Evolutionary conservation across 2,113 vertebrate species (phyloP), one percentile per base, ranked within the genome.

Genomic region (Spilogale gracilis): DNA sequence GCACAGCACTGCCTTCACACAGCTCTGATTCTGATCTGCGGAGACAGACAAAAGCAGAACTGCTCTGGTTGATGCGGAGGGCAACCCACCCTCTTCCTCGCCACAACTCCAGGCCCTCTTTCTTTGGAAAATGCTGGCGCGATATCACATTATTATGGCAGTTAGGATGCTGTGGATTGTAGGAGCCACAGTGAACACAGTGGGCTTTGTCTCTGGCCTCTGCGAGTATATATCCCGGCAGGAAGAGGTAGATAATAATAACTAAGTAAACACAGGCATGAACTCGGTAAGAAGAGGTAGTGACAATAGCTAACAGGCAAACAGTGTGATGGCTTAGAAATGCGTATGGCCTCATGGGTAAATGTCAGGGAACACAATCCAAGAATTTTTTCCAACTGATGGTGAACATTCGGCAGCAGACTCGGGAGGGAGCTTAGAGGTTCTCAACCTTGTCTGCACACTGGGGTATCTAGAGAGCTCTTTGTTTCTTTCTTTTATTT

Each of bases 111-210:
- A 18, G 18, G 1, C 3, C 18, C 61, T 94, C 71, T 13, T 32
- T 23, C 79, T 25, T 61, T 87, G 74, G 54, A 9, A 87, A 18
- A 18, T 9, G 6, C 25, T 50, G 3, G 16, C 21, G 3, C 2
- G 1, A 0, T 5, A 18, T 43, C 16, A 48, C 45, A 0, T 11
- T 5, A 7, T 30, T 16, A 48, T 21, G 60, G 48, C 63, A 9
- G 1, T 17, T 67, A 6, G 7, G 43, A 52, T 9, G 25, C 52
- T 32, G 32, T 23, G 5, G 63, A 25, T 76, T 14, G 2, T 18
- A 38, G 27, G 60, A 32, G 50, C 86, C 16, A 16, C 27, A 8
- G 71, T 2, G 32, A 56, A 38, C 18, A 1, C 11, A 4, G 4
- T 25, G 4, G 12, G 11, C 43, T 32, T 25, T 25, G 3, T 32